These are phyloP conservation scores for Varecia variegata DNA, from an alignment of 2,797 vertebrate species.

Conservation along the genomic window DNA sequence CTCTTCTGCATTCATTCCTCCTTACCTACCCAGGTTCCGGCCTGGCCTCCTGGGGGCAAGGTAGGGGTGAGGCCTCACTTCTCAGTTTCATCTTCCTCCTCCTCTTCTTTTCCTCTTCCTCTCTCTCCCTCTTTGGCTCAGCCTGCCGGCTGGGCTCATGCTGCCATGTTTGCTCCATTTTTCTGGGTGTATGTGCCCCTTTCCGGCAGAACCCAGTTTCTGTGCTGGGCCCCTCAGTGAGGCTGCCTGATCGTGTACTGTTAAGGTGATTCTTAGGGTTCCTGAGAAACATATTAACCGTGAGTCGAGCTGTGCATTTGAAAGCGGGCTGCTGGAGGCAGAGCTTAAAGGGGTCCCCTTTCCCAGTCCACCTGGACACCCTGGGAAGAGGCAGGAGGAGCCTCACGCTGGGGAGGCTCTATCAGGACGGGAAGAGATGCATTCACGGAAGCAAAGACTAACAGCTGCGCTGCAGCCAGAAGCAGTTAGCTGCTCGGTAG, in stretches of 20 bases:
- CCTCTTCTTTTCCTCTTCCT: neutral
- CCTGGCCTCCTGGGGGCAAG: accelerated
- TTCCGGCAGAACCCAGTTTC: neutral
- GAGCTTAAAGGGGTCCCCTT: neutral
- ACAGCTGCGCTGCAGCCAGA: neutral
- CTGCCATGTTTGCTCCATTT: neutral
- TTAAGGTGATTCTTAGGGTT: neutral
- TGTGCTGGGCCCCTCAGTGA: neutral
- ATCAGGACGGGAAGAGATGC: neutral
- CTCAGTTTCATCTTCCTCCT: neutral
- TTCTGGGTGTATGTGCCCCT: neutral
- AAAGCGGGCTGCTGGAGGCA: neutral
- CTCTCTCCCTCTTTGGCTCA: neutral
- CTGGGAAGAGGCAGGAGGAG: neutral
- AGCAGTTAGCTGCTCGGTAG: neutral
- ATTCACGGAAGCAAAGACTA: neutral
- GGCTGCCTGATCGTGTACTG: neutral
- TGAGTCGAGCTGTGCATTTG: neutral
- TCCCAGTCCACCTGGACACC: neutral
- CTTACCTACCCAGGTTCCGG: neutral
- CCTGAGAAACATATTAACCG: neutral
- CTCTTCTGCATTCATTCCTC: neutral
- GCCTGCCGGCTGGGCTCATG: neutral
- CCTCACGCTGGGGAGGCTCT: neutral
- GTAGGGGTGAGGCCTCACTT: neutral